Conservation (phyloP, 2,797 vertebrate genomes). For the Oreonectes daqikongensis region DNA sequence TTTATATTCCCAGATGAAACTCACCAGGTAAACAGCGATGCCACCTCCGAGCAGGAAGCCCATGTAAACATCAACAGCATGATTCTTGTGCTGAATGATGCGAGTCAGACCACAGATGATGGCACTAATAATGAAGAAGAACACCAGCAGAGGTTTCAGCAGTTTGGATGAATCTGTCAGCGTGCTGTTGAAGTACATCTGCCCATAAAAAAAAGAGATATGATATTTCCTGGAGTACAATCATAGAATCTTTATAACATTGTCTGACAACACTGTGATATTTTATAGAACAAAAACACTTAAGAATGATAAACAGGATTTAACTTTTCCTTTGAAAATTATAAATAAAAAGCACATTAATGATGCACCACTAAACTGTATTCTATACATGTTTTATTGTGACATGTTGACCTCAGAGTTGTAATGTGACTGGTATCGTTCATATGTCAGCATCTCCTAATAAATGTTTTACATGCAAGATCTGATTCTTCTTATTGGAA, state of each 20-base stretch:
- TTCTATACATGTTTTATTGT: too few species aligned
- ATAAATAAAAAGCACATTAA: too few species aligned
- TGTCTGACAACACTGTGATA: neutral
- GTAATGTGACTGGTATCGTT: too few species aligned
- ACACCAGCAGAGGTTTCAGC: constrained; percentile 94
- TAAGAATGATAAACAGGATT: neutral
- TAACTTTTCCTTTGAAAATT: too few species aligned
- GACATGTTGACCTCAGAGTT: too few species aligned
- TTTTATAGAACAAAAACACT: neutral
- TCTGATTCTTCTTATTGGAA: too few species aligned
- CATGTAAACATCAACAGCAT: constrained; percentile 94
- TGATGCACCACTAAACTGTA: too few species aligned
- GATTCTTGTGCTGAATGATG: constrained; percentile 97
- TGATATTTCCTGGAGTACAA: neutral
- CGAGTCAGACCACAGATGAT: constrained; percentile 96
- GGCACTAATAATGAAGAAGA: constrained; percentile 94
- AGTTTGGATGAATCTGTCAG: constrained; percentile 96
- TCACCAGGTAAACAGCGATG: constrained; percentile 94
- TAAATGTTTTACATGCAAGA: too few species aligned
- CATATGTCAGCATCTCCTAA: too few species aligned
- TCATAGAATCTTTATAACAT: neutral
- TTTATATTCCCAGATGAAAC: constrained; percentile 8
- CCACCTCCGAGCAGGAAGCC: constrained; percentile 94
- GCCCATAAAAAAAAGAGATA: constrained; percentile 51
- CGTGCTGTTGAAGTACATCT: constrained; percentile 99